A percentile compares a stretch with the other conserved stretches of the same genome.
Conservation (phyloP, 2,888 invertebrate species). For the Amiota mariae region DNA sequence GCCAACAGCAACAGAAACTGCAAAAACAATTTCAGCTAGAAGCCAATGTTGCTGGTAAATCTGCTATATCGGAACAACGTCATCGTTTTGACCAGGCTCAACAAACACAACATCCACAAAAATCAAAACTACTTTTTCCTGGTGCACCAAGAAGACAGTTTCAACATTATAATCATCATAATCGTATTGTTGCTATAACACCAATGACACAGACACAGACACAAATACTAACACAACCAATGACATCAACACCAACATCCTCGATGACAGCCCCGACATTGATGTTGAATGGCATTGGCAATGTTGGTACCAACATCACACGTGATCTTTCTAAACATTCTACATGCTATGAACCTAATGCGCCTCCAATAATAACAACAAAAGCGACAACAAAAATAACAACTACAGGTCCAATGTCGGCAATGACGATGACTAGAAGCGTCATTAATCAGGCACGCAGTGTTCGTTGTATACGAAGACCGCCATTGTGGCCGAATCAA, state of each 20-base stretch:
- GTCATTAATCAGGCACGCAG: constrained; percentile 48
- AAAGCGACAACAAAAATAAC: constrained; percentile 40
- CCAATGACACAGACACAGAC: constrained; percentile 31
- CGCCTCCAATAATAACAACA: constrained; percentile 36
- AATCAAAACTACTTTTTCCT: constrained; percentile 48
- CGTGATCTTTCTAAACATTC: constrained; percentile 3
- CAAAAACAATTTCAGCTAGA: constrained; percentile 17
- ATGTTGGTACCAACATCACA: too few relatives aligned
- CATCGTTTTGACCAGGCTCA: constrained; percentile 4
- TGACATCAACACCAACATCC: constrained; percentile 3
- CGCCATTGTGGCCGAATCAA: constrained; percentile 51
- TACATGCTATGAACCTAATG: not conserved
- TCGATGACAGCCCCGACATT: not conserved
- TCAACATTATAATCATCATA: constrained; percentile 8
- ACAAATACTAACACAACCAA: constrained; percentile 40
- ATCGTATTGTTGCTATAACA: constrained; percentile 28
- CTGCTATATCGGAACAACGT: not conserved
- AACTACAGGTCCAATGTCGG: constrained; percentile 3
- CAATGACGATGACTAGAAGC: not conserved
- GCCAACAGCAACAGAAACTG: constrained; percentile 24
- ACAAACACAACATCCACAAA: constrained; percentile 2
- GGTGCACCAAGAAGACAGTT: constrained; percentile 47
- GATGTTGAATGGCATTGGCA: not conserved
- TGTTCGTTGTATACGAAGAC: constrained; percentile 57
- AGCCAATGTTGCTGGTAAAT: not conserved